Conservation (phyloP, 2,888 invertebrate species). For the Drosophila subsilvestris region DNA sequence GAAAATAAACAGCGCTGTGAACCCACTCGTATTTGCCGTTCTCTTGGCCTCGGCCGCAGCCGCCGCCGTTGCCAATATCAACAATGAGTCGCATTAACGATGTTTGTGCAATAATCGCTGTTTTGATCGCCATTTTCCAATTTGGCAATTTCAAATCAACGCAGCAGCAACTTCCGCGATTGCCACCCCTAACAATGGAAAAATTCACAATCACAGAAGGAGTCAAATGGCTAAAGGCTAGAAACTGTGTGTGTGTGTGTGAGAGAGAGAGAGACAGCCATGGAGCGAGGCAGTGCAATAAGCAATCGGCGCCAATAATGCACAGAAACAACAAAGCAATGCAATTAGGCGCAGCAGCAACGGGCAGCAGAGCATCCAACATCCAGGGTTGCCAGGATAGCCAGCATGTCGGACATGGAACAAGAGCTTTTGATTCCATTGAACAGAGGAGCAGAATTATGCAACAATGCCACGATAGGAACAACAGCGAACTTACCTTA, state of each 20-base stretch:
- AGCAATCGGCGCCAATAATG: conserved; percentile 43
- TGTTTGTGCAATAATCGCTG: conserved; percentile 26
- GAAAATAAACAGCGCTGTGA: neutral
- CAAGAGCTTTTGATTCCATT: neutral
- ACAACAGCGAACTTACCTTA: conserved; percentile 12
- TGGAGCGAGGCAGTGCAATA: conserved; percentile 20
- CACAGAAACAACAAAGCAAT: conserved; percentile 53
- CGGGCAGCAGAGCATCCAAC: no score
- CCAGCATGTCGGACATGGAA: no score
- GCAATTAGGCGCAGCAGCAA: conserved; percentile 64
- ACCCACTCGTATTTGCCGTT: conserved; percentile 5
- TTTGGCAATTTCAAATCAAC: conserved; percentile 39
- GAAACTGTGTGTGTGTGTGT: neutral
- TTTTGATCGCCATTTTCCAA: conserved; percentile 22
- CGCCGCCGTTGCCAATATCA: neutral
- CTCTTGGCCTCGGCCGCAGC: neutral
- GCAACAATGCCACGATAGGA: conserved; percentile 54
- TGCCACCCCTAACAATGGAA: conserved; percentile 10
- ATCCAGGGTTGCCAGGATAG: neutral
- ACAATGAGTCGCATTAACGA: conserved; percentile 18
- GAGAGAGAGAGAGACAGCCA: neutral
- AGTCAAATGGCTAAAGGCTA: neutral
- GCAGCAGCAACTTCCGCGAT: neutral
- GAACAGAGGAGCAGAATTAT: conserved; percentile 49
- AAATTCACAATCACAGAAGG: conserved; percentile 29